A percentile compares a stretch with the other conserved stretches of the same genome.
phyloP scores from a whole-genome alignment of 2,113 vertebrate species.

The Illadopsis cleaveri region DNA sequence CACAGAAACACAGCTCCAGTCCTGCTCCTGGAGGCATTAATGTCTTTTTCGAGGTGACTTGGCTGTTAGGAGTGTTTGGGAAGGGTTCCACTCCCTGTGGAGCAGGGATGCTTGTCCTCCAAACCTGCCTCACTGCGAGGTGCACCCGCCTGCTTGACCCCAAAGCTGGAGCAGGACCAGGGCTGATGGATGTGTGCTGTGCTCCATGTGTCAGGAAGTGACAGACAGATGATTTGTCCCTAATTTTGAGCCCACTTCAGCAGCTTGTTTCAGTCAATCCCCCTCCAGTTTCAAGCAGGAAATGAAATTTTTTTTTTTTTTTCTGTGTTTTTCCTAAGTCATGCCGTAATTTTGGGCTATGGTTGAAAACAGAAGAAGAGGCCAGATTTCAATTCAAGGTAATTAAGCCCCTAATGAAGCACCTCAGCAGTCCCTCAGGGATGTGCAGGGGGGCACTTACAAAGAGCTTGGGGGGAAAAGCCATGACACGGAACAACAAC shows the following conservation, averaged over 20 bases:
- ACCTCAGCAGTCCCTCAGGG: neutral
- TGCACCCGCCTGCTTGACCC: rapidly evolving
- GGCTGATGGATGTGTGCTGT: neutral
- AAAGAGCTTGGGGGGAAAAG: neutral
- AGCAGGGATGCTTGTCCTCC: rapidly evolving
- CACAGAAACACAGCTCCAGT: neutral
- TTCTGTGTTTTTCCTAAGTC: neutral
- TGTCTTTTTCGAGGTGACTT: neutral
- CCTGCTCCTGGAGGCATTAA: neutral
- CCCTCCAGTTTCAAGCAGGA: neutral
- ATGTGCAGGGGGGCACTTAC: neutral
- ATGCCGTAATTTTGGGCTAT: neutral
- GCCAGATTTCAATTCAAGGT: neutral
- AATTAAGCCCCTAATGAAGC: neutral
- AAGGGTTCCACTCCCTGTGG: rapidly evolving
- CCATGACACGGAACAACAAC: neutral
- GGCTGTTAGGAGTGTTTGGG: rapidly evolving
- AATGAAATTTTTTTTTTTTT: rapidly evolving
- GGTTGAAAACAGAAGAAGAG: neutral
- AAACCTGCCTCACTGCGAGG: rapidly evolving
- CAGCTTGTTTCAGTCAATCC: neutral
- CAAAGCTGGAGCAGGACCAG: rapidly evolving
- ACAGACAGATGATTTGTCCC: neutral
- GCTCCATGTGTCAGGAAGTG: rapidly evolving
- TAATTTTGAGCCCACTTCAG: neutral